phyloP scores from a whole-genome alignment of 2,797 vertebrate genomes.

The Chrosomus eos region DNA sequence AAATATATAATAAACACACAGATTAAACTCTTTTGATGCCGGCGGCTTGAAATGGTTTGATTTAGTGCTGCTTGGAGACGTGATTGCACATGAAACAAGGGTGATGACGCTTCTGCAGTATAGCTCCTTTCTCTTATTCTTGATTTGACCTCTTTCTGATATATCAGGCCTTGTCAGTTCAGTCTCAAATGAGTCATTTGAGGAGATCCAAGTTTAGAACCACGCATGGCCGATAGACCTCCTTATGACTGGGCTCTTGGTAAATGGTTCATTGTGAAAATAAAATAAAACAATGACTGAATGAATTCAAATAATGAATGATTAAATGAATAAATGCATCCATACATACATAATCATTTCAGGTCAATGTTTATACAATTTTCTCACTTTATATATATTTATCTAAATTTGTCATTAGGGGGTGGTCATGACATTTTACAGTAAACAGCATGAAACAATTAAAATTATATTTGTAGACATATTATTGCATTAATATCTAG shows the following conservation, averaged over 20 bases:
- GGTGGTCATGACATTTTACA: not conserved
- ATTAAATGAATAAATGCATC: not conserved
- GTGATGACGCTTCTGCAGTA: constrained; percentile 54
- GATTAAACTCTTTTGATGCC: constrained; percentile 75
- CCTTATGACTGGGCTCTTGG: not conserved
- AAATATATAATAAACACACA: constrained; percentile 82
- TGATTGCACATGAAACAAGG: constrained; percentile 66
- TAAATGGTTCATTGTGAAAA: not conserved
- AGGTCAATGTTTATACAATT: not conserved
- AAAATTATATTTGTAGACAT: not conserved
- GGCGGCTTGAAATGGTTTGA: constrained; percentile 60
- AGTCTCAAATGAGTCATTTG: not conserved
- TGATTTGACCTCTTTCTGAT: constrained; percentile 19
- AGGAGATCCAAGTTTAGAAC: constrained; percentile 19
- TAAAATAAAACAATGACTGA: not conserved
- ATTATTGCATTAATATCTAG: not conserved
- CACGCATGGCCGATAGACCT: not conserved
- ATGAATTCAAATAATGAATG: too few species aligned
- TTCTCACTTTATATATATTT: not conserved
- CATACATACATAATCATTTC: not conserved
- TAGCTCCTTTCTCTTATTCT: constrained; percentile 46
- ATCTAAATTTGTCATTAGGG: not conserved
- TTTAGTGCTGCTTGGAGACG: constrained; percentile 59
- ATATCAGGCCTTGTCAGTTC: constrained; percentile 21
- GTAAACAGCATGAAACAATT: not conserved